phyloP scores from a whole-genome alignment of 2,113 vertebrate genomes.

The Anarhynchus alexandrinus region DNA sequence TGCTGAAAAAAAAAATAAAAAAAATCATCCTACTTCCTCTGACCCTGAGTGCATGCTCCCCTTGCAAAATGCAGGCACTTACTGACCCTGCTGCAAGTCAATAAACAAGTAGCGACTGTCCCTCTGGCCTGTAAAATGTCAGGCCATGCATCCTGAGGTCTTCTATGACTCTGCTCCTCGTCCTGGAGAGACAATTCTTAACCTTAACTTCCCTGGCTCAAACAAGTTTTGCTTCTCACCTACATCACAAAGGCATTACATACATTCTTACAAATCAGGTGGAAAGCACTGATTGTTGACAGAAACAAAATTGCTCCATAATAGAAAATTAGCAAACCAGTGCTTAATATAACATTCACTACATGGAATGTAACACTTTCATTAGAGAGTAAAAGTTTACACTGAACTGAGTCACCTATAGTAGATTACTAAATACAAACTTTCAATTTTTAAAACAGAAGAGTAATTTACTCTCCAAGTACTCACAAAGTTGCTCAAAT shows the following conservation, averaged over 20 bases:
- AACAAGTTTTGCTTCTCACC: neutral
- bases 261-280: neutral
- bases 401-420: neutral
- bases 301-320: neutral
- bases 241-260: neutral
- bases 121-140: neutral
- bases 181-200: neutral
- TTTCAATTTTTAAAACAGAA: neutral
- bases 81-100: neutral
- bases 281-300: neutral
- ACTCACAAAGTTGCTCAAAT: conserved; percentile 30
- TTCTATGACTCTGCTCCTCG: neutral
- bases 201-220: neutral
- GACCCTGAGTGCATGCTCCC: neutral
- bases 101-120: neutral
- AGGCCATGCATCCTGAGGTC: neutral
- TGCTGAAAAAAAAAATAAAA: neutral
- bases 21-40: neutral
- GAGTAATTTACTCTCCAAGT: conserved; percentile 25
- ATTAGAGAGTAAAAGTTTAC: neutral
- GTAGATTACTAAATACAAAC: neutral
- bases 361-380: neutral
- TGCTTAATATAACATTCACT: neutral
- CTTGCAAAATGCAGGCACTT: neutral
- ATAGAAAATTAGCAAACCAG: neutral